phyloP scores from a whole-genome alignment of 1,140 invertebrate species.

The Epicauta chinensis region DNA sequence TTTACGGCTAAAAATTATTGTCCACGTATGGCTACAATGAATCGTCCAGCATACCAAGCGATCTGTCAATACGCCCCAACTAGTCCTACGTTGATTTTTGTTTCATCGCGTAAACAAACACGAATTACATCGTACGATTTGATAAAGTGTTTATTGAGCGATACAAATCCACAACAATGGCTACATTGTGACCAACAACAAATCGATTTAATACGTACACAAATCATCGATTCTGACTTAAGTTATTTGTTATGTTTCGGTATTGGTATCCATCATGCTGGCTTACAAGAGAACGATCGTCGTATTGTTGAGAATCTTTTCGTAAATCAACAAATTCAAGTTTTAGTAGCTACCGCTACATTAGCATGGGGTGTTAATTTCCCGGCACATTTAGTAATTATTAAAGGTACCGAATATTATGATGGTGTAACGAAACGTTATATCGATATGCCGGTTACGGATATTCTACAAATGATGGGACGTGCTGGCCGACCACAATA shows the following conservation, averaged over 20 bases:
- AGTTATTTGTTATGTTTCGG: conserved; percentile 94
- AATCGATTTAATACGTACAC: conserved; percentile 60
- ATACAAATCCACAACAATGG: conserved; percentile 94
- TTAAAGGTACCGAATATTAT: conserved; percentile 89
- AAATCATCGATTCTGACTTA: conserved; percentile 71
- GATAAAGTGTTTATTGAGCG: conserved; percentile 86
- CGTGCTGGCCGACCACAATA: conserved; percentile 92
- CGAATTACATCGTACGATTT: conserved; percentile 94
- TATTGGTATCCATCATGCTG: conserved; percentile 98
- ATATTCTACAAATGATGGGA: conserved; percentile 99
- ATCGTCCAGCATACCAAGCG: conserved; percentile 95
- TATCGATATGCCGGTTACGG: conserved; percentile 99
- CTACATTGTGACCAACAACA: conserved; percentile 80
- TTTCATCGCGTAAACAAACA: conserved; percentile 96
- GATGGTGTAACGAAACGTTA: conserved; percentile 96
- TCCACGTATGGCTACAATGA: conserved; percentile 99
- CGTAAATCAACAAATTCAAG: conserved; percentile 96
- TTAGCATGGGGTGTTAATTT: conserved; percentile 99
- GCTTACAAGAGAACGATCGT: conserved; percentile 83
- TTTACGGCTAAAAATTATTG: conserved; percentile 98
- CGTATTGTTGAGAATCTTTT: conserved; percentile 92
- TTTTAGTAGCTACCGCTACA: conserved; percentile 96
- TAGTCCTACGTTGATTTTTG: conserved; percentile 91
- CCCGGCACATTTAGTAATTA: conserved; percentile 84
- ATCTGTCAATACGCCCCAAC: conserved; percentile 87